These are phyloP conservation scores for Gastracanthus pulcherrimus DNA, from an alignment of 2,888 invertebrate genomes.

Conservation along the genomic window DNA sequence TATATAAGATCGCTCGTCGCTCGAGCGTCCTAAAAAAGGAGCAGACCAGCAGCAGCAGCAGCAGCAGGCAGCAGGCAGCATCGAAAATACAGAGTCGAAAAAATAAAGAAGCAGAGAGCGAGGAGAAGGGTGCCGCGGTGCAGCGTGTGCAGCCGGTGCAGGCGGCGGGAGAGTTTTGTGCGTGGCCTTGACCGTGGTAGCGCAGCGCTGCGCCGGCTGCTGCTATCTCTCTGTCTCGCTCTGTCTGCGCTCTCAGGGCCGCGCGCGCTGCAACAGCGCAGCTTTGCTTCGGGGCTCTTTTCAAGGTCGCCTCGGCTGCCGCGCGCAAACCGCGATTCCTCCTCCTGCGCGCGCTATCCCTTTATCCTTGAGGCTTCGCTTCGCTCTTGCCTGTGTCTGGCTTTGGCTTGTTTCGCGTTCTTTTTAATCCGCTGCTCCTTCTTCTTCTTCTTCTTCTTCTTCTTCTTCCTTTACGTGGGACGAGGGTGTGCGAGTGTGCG, in stretches of 20 bases:
- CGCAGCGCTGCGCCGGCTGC: not conserved
- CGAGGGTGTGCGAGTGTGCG: not conserved
- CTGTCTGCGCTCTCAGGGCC: slow-evolving; percentile 28
- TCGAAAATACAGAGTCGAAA: not conserved
- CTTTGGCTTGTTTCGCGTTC: slow-evolving; percentile 19
- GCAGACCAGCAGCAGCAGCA: not conserved
- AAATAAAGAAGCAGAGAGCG: not conserved
- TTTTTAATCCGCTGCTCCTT: not conserved
- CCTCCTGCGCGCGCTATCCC: slow-evolving; percentile 25
- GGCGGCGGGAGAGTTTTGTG: slow-evolving; percentile 40
- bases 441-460: not conserved
- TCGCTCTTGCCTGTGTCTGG: slow-evolving; percentile 21
- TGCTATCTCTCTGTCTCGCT: slow-evolving; percentile 14
- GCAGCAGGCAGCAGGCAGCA: not conserved
- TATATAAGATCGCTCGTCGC: slow-evolving; percentile 15
- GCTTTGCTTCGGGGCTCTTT: too few relatives aligned
- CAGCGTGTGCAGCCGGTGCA: slow-evolving; percentile 32
- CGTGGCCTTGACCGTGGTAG: slow-evolving; percentile 55
- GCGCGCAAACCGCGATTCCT: slow-evolving; percentile 51
- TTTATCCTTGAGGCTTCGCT: slow-evolving; percentile 2
- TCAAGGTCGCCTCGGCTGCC: slow-evolving; percentile 48
- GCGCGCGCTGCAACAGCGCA: slow-evolving; percentile 4
- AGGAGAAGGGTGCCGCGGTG: not conserved
- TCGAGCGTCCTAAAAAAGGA: slow-evolving; percentile 18
- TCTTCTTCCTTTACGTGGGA: not conserved